Conservation (phyloP, 2,797 vertebrate species). For the Lemur catta region DNA sequence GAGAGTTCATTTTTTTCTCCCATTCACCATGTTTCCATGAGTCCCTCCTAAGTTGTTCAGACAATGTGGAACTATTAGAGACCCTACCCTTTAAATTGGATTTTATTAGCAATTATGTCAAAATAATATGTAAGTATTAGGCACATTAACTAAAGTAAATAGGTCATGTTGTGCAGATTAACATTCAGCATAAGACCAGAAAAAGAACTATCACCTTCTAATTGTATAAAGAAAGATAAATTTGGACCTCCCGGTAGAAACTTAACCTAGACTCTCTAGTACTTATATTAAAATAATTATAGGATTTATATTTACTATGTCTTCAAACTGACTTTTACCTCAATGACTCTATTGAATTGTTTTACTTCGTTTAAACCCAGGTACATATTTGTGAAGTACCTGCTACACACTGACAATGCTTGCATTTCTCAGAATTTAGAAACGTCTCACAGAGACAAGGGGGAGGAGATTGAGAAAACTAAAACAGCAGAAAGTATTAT, state of each 20-base stretch:
- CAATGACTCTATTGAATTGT: neutral
- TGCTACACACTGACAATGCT: neutral
- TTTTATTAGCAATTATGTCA: neutral
- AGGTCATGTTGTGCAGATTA: neutral
- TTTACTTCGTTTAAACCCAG: neutral
- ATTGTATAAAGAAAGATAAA: slow-evolving; percentile 35
- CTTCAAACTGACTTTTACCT: neutral
- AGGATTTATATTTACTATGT: neutral
- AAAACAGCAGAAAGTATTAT: neutral
- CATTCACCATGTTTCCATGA: neutral
- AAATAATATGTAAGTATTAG: neutral
- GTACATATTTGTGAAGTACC: neutral
- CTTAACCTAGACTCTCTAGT: neutral
- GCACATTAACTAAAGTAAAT: neutral
- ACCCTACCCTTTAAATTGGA: neutral
- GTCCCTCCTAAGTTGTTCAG: neutral
- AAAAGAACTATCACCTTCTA: slow-evolving; percentile 4
- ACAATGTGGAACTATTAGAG: neutral
- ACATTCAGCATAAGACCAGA: neutral
- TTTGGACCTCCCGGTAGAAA: neutral
- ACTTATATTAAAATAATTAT: neutral
- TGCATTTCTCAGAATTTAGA: neutral
- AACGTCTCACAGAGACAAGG: neutral
- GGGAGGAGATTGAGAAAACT: neutral
- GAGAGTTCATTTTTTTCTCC: slow-evolving; percentile 7